Conservation (phyloP, 1,140 invertebrate species). For the Rhysida immarginata region DNA sequence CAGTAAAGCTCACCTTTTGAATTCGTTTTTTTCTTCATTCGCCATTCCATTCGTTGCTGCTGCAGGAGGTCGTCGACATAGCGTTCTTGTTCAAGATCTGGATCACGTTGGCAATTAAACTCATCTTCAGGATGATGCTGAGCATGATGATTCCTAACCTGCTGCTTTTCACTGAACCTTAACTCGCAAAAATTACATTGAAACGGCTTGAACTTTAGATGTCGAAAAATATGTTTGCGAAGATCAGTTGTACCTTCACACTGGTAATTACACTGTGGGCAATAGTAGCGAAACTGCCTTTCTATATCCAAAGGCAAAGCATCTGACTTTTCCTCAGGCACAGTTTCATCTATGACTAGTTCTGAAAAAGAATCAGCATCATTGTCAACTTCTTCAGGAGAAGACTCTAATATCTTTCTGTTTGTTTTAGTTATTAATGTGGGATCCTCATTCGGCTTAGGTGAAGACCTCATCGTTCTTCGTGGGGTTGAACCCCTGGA, state of each 20-base stretch:
- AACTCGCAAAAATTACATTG: neutral
- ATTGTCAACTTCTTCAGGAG: neutral
- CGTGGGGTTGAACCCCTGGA: neutral
- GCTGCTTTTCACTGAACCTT: slow-evolving; percentile 2
- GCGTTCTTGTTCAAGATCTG: neutral
- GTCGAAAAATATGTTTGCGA: slow-evolving; percentile 4
- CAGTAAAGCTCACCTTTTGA: no score
- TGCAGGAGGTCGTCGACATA: neutral
- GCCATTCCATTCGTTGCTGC: slow-evolving; percentile 1
- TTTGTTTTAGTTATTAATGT: no score
- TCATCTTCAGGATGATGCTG: neutral
- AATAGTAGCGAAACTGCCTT: slow-evolving; percentile 2
- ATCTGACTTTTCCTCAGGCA: neutral
- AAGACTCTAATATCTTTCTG: no score
- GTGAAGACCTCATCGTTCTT: neutral
- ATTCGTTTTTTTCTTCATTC: slow-evolving; percentile 2
- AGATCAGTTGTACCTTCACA: slow-evolving; percentile 4
- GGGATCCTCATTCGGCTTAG: neutral
- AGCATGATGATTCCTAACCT: neutral
- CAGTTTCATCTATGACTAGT: neutral
- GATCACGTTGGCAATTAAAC: neutral
- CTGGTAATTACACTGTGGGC: slow-evolving; percentile 1
- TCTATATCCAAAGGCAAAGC: no score
- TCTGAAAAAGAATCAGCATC: neutral
- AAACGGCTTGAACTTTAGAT: slow-evolving; percentile 5